phyloP scores from a whole-genome alignment of 2,888 invertebrate genomes.

The Siphlonurus alternatus region DNA sequence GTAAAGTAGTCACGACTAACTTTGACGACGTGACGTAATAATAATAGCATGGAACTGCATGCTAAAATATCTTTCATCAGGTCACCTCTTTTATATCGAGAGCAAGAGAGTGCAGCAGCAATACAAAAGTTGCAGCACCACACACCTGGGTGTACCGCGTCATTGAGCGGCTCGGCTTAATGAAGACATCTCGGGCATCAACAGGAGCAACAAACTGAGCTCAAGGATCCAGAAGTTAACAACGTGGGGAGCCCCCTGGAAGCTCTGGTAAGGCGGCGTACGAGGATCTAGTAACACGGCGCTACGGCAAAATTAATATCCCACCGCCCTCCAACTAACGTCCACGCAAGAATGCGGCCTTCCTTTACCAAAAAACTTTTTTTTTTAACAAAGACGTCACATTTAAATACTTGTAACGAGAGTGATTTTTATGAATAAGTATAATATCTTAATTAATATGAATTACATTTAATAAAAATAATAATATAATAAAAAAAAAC shows the following conservation, averaged over 20 bases:
- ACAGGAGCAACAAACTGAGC: not conserved
- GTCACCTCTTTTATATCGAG: not conserved
- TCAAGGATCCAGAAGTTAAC: not conserved
- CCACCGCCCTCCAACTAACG: not conserved
- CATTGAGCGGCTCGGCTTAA: not conserved
- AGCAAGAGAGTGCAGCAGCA: no score
- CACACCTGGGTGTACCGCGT: not conserved
- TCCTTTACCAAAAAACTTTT: not conserved
- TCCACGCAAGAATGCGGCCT: conserved; percentile 1
- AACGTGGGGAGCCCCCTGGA: not conserved
- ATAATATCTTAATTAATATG: no score
- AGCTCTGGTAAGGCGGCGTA: not conserved
- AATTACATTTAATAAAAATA: no score
- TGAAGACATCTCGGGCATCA: not conserved
- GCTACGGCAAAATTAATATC: conserved; percentile 1
- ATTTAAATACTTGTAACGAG: not conserved
- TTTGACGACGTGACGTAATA: no score
- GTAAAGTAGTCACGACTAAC: no score
- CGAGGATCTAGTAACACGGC: not conserved
- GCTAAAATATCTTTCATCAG: no score
- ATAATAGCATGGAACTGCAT: no score
- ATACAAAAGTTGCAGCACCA: not conserved
- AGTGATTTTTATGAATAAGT: no score
- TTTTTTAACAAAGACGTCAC: not conserved
- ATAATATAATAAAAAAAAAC: no score